Evolutionary conservation across 1,140 invertebrate genomes (phyloP).

Genomic region (Eumaeus atala): DNA sequence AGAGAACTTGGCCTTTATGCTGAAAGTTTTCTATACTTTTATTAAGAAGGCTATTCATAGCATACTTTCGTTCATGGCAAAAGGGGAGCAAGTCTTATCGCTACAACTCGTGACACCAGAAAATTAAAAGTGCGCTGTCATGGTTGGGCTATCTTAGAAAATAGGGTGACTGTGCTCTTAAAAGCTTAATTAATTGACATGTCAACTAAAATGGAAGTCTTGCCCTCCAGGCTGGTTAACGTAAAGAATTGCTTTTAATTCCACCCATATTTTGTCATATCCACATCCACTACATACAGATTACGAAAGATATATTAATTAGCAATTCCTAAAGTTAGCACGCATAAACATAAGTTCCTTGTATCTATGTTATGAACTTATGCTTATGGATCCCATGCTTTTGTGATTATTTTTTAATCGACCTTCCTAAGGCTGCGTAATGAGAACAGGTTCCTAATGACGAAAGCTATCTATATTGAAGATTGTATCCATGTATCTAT

Average conservation of each 20-base stretch:
- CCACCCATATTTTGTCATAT: too few species aligned
- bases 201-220: constrained; percentile 32
- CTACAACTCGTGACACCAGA: constrained; percentile 64
- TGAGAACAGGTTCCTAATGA: too few species aligned
- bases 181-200: constrained; percentile 64
- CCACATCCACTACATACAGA: too few species aligned
- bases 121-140: constrained; percentile 68
- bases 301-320: too few species aligned
- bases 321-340: too few species aligned
- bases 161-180: constrained; percentile 59
- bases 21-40: constrained; percentile 62
- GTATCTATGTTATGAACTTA: too few species aligned
- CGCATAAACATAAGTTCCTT: too few species aligned
- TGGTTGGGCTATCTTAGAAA: constrained; percentile 57
- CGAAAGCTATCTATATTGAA: too few species aligned
- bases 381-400: too few species aligned
- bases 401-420: too few species aligned
- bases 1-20: constrained; percentile 51
- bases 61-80: constrained; percentile 55
- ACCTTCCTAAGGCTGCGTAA: too few species aligned
- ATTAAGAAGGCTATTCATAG: constrained; percentile 63
- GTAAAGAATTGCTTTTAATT: not conserved
- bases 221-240: not conserved
- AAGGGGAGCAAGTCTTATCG: constrained; percentile 54
- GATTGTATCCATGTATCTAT: too few species aligned